phyloP scores from a whole-genome alignment of 1,140 invertebrate species.

The Micrasema longulum region DNA sequence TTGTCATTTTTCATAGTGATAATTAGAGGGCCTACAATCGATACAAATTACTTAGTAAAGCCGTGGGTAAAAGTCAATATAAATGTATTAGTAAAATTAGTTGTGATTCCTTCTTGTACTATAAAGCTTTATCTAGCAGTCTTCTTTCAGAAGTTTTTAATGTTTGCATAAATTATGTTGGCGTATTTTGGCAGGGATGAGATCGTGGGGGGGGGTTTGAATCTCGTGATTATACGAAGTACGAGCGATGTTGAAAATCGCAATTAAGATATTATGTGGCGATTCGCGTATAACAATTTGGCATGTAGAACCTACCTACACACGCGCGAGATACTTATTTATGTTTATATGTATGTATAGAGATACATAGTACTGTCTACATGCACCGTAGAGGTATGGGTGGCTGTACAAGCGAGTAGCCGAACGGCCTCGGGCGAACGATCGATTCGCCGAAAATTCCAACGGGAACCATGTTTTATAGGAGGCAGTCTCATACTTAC shows the following conservation, averaged over 20 bases:
- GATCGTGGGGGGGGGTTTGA: not conserved
- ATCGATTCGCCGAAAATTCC: conserved; percentile 31
- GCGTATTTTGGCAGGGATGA: not conserved
- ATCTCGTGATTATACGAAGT: conserved; percentile 30
- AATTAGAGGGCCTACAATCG: too few species aligned
- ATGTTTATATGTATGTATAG: not conserved
- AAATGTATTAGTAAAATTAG: too few species aligned
- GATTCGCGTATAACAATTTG: conserved; percentile 48
- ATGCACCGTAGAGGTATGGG: too few species aligned
- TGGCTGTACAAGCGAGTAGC: conserved; percentile 19
- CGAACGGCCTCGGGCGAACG: conserved; percentile 28
- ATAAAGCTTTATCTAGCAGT: too few species aligned
- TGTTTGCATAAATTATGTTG: too few species aligned
- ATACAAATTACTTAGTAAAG: too few species aligned
- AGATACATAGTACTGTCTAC: too few species aligned
- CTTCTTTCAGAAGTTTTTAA: too few species aligned
- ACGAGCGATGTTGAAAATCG: conserved; percentile 51
- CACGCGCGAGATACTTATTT: not conserved
- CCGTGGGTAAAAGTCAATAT: too few species aligned
- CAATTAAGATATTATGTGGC: conserved; percentile 54
- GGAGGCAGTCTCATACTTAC: too few species aligned
- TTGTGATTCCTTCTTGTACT: too few species aligned
- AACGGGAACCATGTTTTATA: conserved; percentile 29
- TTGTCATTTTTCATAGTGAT: too few species aligned
- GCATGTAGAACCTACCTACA: conserved; percentile 22